A percentile compares a stretch with the other conserved stretches of the same genome.
Conservation (phyloP, 2,113 vertebrate species). For the Podocnemis expansa region DNA sequence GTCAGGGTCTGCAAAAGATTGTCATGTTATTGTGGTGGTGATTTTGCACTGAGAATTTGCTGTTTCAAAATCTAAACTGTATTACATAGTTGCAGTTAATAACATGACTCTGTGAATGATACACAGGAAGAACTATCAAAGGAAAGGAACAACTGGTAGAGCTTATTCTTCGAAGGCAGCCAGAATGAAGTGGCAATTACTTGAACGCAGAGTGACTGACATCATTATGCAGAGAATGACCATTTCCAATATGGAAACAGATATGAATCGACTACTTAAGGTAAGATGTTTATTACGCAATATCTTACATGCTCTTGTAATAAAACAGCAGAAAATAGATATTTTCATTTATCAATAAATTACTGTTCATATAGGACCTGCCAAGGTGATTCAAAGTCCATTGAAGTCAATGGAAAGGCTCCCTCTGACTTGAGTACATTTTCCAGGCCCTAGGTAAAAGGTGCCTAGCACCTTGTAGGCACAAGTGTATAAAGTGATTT, state of each 20-base stretch:
- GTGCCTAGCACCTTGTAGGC: not conserved
- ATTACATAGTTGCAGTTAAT: no score
- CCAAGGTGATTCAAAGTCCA: not conserved
- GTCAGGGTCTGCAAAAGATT: not conserved
- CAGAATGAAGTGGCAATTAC: conserved; percentile 92
- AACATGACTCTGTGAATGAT: conserved; percentile 25
- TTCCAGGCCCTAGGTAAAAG: not conserved
- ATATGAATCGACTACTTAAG: conserved; percentile 96
- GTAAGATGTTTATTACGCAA: conserved; percentile 56
- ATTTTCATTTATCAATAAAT: not conserved
- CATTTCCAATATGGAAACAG: conserved; percentile 97
- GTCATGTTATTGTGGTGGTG: not conserved
- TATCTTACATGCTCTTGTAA: not conserved
- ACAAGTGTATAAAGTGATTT: not conserved
- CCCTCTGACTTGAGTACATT: not conserved
- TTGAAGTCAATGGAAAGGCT: not conserved
- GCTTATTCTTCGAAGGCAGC: conserved; percentile 86
- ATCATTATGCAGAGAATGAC: conserved; percentile 99
- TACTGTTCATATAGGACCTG: not conserved
- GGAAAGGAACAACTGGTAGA: conserved; percentile 76
- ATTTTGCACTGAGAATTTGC: not conserved
- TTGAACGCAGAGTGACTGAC: conserved; percentile 92
- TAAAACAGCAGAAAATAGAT: not conserved
- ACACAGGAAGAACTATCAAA: conserved; percentile 84
- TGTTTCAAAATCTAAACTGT: no score